Percentiles rank a stretch among this genome's conserved stretches.
Evolutionary conservation across 1,140 invertebrate species (phyloP).

Genomic region (Chymomyza costata): DNA sequence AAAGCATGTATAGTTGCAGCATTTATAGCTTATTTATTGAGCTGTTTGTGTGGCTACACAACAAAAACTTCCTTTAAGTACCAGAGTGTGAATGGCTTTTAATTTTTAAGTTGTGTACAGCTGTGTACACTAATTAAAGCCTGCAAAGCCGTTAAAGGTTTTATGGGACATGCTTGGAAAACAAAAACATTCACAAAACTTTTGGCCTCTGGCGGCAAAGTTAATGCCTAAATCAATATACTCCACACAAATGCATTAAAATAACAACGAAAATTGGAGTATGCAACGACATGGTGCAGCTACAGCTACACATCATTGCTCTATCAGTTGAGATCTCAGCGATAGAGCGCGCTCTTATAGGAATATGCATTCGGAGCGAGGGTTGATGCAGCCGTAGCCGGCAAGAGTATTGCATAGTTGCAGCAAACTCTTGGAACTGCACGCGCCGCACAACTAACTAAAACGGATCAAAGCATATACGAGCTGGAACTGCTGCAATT

Average conservation of each 20-base stretch:
- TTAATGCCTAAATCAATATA: too few species aligned
- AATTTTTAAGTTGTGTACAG: too few species aligned
- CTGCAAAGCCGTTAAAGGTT: too few species aligned
- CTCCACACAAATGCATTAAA: background rate
- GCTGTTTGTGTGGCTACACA: too few species aligned
- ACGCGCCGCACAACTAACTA: conserved; percentile 32
- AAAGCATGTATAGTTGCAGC: too few species aligned
- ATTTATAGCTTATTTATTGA: too few species aligned
- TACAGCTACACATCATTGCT: conserved; percentile 66
- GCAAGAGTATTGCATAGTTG: conserved; percentile 32
- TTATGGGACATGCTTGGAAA: too few species aligned
- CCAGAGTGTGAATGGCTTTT: too few species aligned
- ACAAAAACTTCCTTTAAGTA: too few species aligned
- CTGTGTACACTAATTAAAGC: too few species aligned
- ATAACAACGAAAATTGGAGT: conserved; percentile 42
- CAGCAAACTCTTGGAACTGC: conserved; percentile 31
- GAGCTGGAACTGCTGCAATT: conserved; percentile 21
- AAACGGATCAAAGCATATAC: conserved; percentile 53
- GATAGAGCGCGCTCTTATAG: conserved; percentile 51
- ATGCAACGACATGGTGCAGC: conserved; percentile 34
- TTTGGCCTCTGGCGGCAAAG: too few species aligned
- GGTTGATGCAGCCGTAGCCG: background rate
- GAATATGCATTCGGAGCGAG: conserved; percentile 14
- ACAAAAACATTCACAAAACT: too few species aligned
- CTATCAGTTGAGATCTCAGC: conserved; percentile 68